Evolutionary conservation across 2,113 vertebrate genomes (phyloP), one percentile per base, ranked within the genome.

Genomic region (Oncorhynchus keta): DNA sequence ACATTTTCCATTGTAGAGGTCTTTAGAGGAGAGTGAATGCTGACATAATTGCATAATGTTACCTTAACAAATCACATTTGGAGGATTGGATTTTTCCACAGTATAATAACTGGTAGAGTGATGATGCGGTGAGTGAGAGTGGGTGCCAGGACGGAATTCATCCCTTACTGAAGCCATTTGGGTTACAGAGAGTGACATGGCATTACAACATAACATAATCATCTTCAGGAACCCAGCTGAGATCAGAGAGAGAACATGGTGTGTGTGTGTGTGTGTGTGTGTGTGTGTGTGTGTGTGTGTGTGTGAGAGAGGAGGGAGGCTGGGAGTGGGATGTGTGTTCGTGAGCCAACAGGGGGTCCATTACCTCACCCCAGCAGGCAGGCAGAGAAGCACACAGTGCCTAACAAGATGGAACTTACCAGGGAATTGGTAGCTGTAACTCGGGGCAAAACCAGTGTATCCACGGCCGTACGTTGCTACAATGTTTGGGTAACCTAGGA

Each of bases 351-450:
- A 70, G 84, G 82, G 78, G 79, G 76, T 74, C 82, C 82, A 82
- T 85, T 83, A 81, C 76, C 71, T 75, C 65, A 73, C 51, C 72
- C 55, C 76, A 80, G 80, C 76, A 70, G 83, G 84, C 62, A 45
- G 75, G 62, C 59, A 62, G 48, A 75, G 68, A 67, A 61, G 66
- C 74, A 86, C 68, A 80, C 79, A 79, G 79, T 24, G 73, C 51
- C 80, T 83, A 84, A 84, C 77, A 75, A 76, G 78, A 86, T 74
- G 77, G 76, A 82, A 95, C 95, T 24, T 93, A 97, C 96, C 95
- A 93, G 96, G 96, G 89, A 97, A 97, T 80, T 97, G 96, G 87
- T 97, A 97, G 91, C 96, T 96, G 89, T 97, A 97, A 89, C 95
- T 96, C 62, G 96, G 96, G 87, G 95, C 94, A 79, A 97, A 96